Evolutionary conservation across 2,888 invertebrate species (phyloP).

Genomic region (Trichogramma evanescens): DNA sequence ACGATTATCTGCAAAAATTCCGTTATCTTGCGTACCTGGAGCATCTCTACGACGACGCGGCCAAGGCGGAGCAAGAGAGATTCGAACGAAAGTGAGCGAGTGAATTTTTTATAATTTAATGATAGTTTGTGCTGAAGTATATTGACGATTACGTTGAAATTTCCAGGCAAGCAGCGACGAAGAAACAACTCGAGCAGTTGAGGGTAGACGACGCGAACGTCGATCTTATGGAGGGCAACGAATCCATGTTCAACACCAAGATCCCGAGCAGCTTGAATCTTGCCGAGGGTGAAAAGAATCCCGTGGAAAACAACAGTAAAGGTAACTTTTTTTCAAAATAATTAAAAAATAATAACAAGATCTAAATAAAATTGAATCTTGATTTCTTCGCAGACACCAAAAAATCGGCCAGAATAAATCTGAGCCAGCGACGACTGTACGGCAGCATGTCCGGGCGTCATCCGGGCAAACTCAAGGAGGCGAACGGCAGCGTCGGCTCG

Average conservation of each 20-base stretch:
- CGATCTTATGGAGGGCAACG: slow-evolving; percentile 46
- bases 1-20: slow-evolving; percentile 79
- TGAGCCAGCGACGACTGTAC: slow-evolving; percentile 50
- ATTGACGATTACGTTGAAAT: not conserved
- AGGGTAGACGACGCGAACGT: slow-evolving; percentile 52
- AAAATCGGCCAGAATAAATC: slow-evolving; percentile 33
- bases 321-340: slow-evolving; percentile 18
- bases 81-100: slow-evolving; percentile 59
- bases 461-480: slow-evolving; percentile 28
- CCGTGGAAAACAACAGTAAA: slow-evolving; percentile 28
- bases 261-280: slow-evolving; percentile 37
- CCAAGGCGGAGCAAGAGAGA: slow-evolving; percentile 70
- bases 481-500: slow-evolving; percentile 6
- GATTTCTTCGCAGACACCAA: slow-evolving; percentile 26
- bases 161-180: slow-evolving; percentile 47
- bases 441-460: slow-evolving; percentile 53
- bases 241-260: slow-evolving; percentile 43
- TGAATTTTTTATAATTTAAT: not conserved
- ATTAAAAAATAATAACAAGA: not conserved
- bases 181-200: slow-evolving; percentile 53
- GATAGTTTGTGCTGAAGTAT: not conserved
- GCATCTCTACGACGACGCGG: slow-evolving; percentile 74
- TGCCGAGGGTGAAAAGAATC: slow-evolving; percentile 32
- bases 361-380: not conserved
- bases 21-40: slow-evolving; percentile 85